These are phyloP conservation scores for Sebastes dallii DNA, from an alignment of 2,797 vertebrate genomes.

Conservation along the genomic window DNA sequence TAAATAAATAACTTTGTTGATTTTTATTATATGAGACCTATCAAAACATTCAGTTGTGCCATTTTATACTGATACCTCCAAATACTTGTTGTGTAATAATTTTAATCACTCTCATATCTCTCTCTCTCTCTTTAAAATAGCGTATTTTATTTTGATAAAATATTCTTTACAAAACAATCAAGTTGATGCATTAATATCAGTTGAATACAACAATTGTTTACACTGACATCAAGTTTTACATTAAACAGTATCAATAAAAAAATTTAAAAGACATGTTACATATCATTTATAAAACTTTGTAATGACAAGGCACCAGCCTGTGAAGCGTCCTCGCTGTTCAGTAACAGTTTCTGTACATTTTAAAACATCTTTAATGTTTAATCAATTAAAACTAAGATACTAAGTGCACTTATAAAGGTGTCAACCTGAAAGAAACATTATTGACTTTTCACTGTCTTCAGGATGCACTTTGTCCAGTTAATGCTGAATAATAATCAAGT, in stretches of 20 bases:
- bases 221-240: constrained; percentile 24
- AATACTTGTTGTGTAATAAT: neutral
- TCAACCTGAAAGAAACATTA: constrained; percentile 23
- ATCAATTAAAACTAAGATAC: constrained; percentile 1
- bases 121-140: constrained; percentile 9
- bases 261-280: constrained; percentile 38
- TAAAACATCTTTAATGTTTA: neutral
- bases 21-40: neutral
- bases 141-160: constrained; percentile 56
- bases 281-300: constrained; percentile 52
- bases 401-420: constrained; percentile 21
- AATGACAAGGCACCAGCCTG: constrained; percentile 30
- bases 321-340: neutral
- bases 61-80: neutral
- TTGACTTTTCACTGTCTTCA: neutral
- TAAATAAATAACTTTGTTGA: neutral
- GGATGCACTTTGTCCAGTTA: neutral
- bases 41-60: neutral
- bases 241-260: constrained; percentile 41
- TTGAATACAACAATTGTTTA: constrained; percentile 26
- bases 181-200: constrained; percentile 2
- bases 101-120: neutral
- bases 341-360: constrained; percentile 25
- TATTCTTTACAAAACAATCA: constrained; percentile 57
- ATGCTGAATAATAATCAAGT: neutral